Base-by-base conservation (phyloP, 2,888 invertebrate genomes). In the Thysanoteuthis rhombus region DNA sequence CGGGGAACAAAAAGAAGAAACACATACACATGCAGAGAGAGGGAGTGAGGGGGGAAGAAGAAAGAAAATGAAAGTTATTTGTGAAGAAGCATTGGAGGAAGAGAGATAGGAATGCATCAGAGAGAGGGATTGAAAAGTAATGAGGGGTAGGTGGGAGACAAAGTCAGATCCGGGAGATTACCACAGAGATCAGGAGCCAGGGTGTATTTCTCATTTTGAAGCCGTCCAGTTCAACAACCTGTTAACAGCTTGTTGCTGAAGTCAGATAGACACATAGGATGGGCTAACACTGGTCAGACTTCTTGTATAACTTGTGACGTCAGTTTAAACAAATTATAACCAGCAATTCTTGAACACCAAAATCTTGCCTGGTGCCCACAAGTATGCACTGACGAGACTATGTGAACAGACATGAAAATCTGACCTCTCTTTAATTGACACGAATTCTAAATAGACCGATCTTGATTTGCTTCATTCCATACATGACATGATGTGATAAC, bases 131-230 rank as follows among this genome's bases (percentile, higher is more conserved):
- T 5, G 22, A 22, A 25, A 52, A 52, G 22, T 22, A 25, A 25
- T 19, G 22, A 52, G 22, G 19, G 45, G 5, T 52, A 5, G 25
- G 52, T 5, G 22, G 52, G 25, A 25, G 22, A 19, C 19, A 42
- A 42, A 12, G 12, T 47, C 22, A 47, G 16, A 52, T 52, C 5
- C 22, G 52, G 52, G 5, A 52, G 19, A 52, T n/a, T n/a, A n/a
- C n/a, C n/a, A n/a, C n/a, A 52, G 25, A 52, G 25, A 25, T 52
- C 52, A 52, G 52, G n/a, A 75, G 16, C 8, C 75, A n/a, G 75
- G 75, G 75, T n/a, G 75, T 75, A n/a, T 75, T 75, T n/a, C 75
- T 75, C 75, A n/a, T n/a, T 75, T 75, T 75, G n/a, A 75, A 75
- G 36, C 36, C 75, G 75, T n/a, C 16, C n/a, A 12, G 75, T 75